Conservation (phyloP, 2,113 vertebrate genomes). For the Hemichromis elongatus region DNA sequence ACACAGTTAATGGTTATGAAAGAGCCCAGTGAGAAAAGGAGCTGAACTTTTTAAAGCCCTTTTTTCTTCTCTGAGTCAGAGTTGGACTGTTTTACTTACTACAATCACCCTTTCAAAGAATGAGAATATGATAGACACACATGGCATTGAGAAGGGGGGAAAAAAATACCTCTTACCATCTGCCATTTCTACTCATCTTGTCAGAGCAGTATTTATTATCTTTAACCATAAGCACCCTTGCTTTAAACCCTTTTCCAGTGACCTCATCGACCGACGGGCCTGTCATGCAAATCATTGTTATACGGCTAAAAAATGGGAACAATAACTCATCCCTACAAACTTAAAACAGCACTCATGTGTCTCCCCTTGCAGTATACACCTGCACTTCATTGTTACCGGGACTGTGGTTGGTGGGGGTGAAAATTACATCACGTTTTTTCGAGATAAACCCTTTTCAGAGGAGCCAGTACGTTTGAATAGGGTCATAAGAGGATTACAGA, state of each 20-base stretch:
- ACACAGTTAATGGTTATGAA: conserved; percentile 70
- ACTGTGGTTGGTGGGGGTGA: not conserved
- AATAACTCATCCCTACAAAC: conserved; percentile 27
- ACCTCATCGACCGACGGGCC: conserved; percentile 32
- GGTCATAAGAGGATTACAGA: not conserved
- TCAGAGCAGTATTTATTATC: conserved; percentile 45
- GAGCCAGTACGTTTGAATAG: conserved; percentile 5
- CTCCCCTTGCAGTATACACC: conserved; percentile 14
- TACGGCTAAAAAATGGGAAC: not conserved
- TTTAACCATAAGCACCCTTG: conserved; percentile 33
- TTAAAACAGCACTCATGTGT: conserved; percentile 18
- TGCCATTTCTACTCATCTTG: conserved; percentile 47
- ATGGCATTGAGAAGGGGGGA: conserved; percentile 11
- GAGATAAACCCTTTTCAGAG: conserved; percentile 35
- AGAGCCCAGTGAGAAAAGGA: conserved; percentile 45
- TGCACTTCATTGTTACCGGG: conserved; percentile 26
- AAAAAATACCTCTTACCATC: conserved; percentile 17
- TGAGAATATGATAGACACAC: conserved; percentile 36
- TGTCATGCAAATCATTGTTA: conserved; percentile 52
- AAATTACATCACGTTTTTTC: conserved; percentile 9
- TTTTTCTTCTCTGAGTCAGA: conserved; percentile 5
- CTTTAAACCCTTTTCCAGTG: conserved; percentile 35
- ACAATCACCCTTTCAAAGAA: conserved; percentile 6
- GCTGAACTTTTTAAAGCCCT: conserved; percentile 2
- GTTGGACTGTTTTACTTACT: conserved; percentile 31